phyloP scores from a whole-genome alignment of 2,888 invertebrate species.

The Drosophila bunnanda region DNA sequence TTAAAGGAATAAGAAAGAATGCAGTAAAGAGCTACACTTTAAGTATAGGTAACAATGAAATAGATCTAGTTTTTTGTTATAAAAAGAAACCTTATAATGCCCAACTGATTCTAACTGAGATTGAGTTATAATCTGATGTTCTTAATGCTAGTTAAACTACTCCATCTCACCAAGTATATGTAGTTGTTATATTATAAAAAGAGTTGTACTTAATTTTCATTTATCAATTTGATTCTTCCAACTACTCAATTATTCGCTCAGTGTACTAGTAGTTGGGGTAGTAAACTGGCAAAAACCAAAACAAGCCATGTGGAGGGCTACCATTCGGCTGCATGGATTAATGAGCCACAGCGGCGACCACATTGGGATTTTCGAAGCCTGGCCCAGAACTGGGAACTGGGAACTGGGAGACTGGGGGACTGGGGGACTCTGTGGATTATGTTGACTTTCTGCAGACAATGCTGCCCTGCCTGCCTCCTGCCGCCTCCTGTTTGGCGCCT shows the following conservation, averaged over 20 bases:
- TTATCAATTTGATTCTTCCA: not conserved
- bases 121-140: too few relatives aligned
- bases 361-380: slow-evolving; percentile 69
- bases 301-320: slow-evolving; percentile 51
- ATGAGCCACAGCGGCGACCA: slow-evolving; percentile 70
- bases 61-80: too few relatives aligned
- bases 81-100: too few relatives aligned
- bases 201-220: not conserved
- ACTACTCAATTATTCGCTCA: not conserved
- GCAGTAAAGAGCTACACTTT: too few relatives aligned
- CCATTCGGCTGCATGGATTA: slow-evolving; percentile 73
- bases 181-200: too few relatives aligned
- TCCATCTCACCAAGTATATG: too few relatives aligned
- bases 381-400: slow-evolving; percentile 1
- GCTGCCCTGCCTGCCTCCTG: not conserved
- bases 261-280: slow-evolving; percentile 13
- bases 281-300: slow-evolving; percentile 30
- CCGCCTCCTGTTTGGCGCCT: slow-evolving; percentile 16
- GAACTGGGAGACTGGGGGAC: slow-evolving; percentile 4
- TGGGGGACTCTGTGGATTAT: slow-evolving; percentile 40
- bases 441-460: slow-evolving; percentile 53
- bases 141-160: too few relatives aligned
- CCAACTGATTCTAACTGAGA: too few relatives aligned
- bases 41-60: too few relatives aligned
- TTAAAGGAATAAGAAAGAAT: too few relatives aligned